Conservation (phyloP, 2,888 invertebrate genomes). For the Carterocephalus palaemon region DNA sequence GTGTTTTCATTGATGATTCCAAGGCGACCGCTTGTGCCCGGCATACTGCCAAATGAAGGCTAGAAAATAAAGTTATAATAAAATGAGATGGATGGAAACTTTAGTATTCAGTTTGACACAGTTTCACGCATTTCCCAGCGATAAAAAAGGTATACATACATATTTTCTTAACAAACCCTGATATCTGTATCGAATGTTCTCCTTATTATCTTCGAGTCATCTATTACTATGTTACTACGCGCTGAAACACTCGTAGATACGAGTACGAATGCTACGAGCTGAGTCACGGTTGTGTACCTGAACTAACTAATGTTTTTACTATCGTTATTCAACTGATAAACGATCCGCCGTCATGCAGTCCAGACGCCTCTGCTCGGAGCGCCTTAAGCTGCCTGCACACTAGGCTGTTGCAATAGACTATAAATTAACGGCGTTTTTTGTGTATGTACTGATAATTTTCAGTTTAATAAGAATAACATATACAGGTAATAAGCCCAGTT, state of each 20-base stretch:
- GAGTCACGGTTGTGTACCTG: conserved; percentile 28
- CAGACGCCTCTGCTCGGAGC: conserved; percentile 41
- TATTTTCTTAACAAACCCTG: not conserved
- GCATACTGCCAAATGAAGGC: conserved; percentile 48
- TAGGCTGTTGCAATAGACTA: too few species aligned
- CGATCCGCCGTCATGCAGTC: conserved; percentile 58
- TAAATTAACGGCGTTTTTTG: too few species aligned
- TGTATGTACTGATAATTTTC: too few species aligned
- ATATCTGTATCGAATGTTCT: conserved; percentile 12
- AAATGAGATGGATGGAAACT: conserved; percentile 41
- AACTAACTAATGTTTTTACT: conserved; percentile 34
- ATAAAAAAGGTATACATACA: not conserved
- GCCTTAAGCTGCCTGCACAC: conserved; percentile 23
- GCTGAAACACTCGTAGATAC: conserved; percentile 10
- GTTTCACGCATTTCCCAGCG: too few species aligned
- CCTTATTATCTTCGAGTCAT: conserved; percentile 3
- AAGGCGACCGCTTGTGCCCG: conserved; percentile 33
- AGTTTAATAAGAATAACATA: too few species aligned
- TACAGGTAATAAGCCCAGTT: too few species aligned
- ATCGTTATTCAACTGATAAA: conserved; percentile 36
- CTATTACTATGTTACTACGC: conserved; percentile 2
- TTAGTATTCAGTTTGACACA: conserved; percentile 33
- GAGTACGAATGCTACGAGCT: conserved; percentile 7
- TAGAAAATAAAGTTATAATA: conserved; percentile 44
- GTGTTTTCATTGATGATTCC: conserved; percentile 18